Evolutionary conservation across 1,140 invertebrate species (phyloP).

Genomic region (Conus ventricosus): DNA sequence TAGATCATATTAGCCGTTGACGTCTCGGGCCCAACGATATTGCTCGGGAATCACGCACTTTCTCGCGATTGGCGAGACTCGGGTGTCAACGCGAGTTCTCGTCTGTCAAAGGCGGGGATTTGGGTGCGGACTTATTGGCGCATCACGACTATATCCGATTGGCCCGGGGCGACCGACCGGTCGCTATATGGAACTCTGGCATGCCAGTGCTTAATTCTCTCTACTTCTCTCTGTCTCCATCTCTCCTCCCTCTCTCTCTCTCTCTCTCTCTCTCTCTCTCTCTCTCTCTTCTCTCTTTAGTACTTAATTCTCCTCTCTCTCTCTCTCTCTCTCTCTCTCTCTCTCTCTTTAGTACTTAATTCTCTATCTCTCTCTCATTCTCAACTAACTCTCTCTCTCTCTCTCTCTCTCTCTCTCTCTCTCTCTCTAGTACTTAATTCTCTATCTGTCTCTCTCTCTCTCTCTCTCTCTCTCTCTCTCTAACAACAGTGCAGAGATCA

Average conservation of each 20-base stretch:
- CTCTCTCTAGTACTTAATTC: no score
- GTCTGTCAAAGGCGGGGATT: constrained; percentile 31
- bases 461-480: no score
- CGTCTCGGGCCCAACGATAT: constrained; percentile 2
- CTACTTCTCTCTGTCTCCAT: neutral
- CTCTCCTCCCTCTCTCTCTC: no score
- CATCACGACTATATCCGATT: constrained; percentile 30
- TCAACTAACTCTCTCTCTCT: no score
- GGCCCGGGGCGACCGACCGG: neutral
- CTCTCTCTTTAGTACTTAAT: neutral
- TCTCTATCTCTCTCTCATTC: no score
- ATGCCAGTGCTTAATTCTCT: neutral
- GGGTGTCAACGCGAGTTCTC: constrained; percentile 22
- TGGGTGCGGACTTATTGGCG: constrained; percentile 10
- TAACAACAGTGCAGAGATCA: no score
- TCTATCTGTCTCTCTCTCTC: no score
- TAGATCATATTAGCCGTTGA: constrained; percentile 40
- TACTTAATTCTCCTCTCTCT: neutral
- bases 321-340: no score
- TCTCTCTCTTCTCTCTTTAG: neutral
- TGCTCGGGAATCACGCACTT: constrained; percentile 27
- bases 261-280: no score
- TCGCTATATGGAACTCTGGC: neutral
- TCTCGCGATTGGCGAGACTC: constrained; percentile 12
- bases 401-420: no score